These are phyloP conservation scores for Theristicus caerulescens DNA, from an alignment of 2,113 vertebrate species.

Conservation along the genomic window DNA sequence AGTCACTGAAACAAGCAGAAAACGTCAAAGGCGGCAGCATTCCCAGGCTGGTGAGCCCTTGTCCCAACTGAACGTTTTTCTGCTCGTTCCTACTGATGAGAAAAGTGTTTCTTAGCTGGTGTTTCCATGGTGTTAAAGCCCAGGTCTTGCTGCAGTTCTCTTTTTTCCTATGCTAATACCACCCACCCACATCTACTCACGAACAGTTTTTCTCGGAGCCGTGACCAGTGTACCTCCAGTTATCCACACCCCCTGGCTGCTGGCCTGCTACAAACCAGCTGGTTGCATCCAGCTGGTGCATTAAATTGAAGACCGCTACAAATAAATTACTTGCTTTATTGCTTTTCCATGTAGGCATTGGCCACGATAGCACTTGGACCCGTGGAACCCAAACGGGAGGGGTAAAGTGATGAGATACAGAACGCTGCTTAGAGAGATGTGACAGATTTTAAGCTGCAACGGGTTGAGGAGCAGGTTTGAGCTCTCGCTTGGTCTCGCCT, in stretches of 20 bases:
- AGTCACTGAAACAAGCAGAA: neutral
- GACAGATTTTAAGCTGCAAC: neutral
- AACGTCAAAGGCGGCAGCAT: neutral
- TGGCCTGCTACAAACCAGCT: neutral
- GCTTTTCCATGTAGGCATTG: neutral
- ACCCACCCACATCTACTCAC: neutral
- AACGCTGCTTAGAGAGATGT: neutral
- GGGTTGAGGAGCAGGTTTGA: neutral
- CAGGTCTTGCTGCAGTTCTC: neutral
- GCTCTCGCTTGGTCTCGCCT: fast-evolving
- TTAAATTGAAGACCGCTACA: neutral
- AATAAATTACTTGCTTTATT: neutral
- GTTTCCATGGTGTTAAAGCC: neutral
- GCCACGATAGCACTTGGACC: neutral
- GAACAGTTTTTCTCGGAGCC: neutral
- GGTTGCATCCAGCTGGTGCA: neutral
- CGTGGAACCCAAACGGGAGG: neutral
- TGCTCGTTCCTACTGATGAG: neutral
- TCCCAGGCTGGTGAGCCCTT: neutral
- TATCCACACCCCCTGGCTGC: neutral
- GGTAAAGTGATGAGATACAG: neutral
- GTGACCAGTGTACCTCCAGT: neutral
- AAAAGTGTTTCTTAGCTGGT: neutral
- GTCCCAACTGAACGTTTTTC: neutral
- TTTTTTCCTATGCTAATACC: neutral